Base-by-base conservation (phyloP, 2,888 invertebrate species). In the Pheosia gnoma region DNA sequence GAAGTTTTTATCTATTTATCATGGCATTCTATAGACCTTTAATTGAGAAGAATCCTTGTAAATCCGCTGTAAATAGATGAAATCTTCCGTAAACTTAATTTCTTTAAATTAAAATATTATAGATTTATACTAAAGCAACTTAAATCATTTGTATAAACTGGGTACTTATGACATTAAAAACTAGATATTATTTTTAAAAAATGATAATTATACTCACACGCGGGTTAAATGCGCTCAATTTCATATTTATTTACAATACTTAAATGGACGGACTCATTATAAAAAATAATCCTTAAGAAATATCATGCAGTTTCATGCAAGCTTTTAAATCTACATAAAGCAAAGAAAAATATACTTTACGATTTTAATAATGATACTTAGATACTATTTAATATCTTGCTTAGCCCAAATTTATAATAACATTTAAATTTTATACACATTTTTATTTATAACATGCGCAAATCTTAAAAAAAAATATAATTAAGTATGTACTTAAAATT, bases 401-500 rank as follows among this genome's bases (percentile, higher is more conserved):
- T 25, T 25, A 25, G 25, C 25, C 25, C 25, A 25, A 25, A 25
- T 25, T 25, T 25, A 25, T 25, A 25, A 25, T 25, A 25, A 25
- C 25, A 45, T 45, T 45, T 45, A 45, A 9, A 45, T 45, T 45
- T 45, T 45, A 45, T 41, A 45, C 9, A 45, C 1, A 45, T 9
- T 45, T 45, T 9, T 45, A 8, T 5, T 10, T 45, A 47, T 47
- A n/a, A 5, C 5, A 5, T 47, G n/a, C 4, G 5, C 5, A 47
- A 11, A 11, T n/a, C 8, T n/a, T n/a, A 47, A 11, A 47, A 11
- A 47, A n/a, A n/a, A 9, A n/a, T 47, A n/a, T 47, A 45, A 8
- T 45, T 9, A 9, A 45, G 5, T 47, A 47, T 4, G 3, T 47
- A 47, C 47, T n/a, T 52, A 62, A 54, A 56, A 65, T 58, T 61